phyloP scores from a whole-genome alignment of 2,797 vertebrate species.

The Pangasius larnaudii region DNA sequence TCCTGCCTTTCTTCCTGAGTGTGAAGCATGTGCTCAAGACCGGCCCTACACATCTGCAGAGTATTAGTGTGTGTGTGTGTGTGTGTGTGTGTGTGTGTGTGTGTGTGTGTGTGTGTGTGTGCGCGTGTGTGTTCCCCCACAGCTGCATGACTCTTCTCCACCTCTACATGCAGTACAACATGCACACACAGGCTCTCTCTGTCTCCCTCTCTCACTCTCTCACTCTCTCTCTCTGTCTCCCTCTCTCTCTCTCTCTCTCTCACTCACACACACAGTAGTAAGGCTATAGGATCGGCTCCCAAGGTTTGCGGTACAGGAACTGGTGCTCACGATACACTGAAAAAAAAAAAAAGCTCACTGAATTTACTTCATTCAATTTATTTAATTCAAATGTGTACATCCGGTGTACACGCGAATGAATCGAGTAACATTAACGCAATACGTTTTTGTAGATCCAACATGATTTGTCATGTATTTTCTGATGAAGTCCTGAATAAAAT shows the following conservation, averaged over 20 bases:
- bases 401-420: background rate
- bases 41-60: conserved; percentile 57
- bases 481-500: background rate
- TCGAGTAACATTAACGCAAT: background rate
- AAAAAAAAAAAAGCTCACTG: background rate
- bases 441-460: background rate
- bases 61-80: conserved; percentile 59
- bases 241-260: background rate
- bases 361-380: background rate
- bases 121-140: conserved; percentile 45
- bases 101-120: conserved; percentile 47
- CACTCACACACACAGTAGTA: conserved; percentile 40
- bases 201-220: no score
- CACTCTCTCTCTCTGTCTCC: background rate
- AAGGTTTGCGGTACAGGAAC: conserved; percentile 33
- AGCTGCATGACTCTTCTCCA: conserved; percentile 52
- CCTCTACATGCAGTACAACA: conserved; percentile 43
- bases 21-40: background rate
- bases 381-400: background rate
- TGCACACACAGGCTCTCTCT: background rate
- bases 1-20: conserved; percentile 31
- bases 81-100: conserved; percentile 47
- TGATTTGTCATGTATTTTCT: background rate
- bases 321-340: background rate
- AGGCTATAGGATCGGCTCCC: conserved; percentile 35